Base-by-base conservation (phyloP, 2,113 vertebrate species). In the Peromyscus californicus region DNA sequence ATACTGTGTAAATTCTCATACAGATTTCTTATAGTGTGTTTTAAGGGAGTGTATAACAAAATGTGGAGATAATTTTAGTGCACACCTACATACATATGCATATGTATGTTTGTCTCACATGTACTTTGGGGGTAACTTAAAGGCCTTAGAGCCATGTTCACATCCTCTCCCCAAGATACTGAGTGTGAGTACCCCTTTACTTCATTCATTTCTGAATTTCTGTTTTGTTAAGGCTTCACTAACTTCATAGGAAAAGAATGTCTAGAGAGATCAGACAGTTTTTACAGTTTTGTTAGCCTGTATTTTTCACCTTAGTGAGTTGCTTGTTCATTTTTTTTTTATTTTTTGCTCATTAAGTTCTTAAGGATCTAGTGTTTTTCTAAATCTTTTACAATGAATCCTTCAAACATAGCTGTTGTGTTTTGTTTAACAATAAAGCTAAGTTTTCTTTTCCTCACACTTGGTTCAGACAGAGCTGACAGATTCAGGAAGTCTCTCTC, bases 221-320 rank as follows among this genome's bases (percentile, higher is more conserved):
- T 4, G 63, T 65, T 75, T 97, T 51, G 42, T 88, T 97, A 76
- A 90, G 89, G 69, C 36, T 92, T 97, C 36, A 69, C 45, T 89
- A 42, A 78, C 61, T 59, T 80, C 59, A 26, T 78, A 74, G 67
- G 17, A 42, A 85, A 87, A 86, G 94, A 90, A 80, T 76, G 15
- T 79, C 16, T 79, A 26, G 15, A 89, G 67, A 94, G 33, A 33
- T n/a, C 82, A 69, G 51, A 82, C 70, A 36, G 9, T 26, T 76
- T 91, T 82, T 74, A 75, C n/a, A 89, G 65, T 75, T 95, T 80
- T 82, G 3, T 69, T 90, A 86, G n/a, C 80, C 21, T 2, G 0
- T 92, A n/a, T 85, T 80, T 97, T 95, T 91, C 33, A 33, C 91
- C 67, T 97, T 36, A 90, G 39, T 86, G 11, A 90, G 67, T 89